Conservation (phyloP, 2,113 vertebrate genomes). For the Megaceryle torquata region DNA sequence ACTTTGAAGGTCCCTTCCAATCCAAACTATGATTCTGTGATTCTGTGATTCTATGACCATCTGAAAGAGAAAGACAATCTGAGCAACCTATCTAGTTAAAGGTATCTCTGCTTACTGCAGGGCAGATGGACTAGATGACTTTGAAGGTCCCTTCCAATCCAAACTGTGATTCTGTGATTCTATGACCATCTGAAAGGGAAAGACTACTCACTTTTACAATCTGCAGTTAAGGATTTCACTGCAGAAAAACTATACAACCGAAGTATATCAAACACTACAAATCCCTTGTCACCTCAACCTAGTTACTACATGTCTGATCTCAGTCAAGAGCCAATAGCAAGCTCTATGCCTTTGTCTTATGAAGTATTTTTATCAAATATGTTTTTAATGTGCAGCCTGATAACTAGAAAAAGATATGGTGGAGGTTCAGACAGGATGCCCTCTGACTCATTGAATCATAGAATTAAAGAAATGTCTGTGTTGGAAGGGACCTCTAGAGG, state of each 20-base stretch:
- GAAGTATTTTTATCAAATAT: background rate
- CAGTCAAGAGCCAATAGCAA: background rate
- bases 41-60: background rate
- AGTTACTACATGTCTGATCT: background rate
- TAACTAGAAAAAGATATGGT: background rate
- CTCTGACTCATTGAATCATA: background rate
- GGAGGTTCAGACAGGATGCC: background rate
- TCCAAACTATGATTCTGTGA: no score
- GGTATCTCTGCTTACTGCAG: no score
- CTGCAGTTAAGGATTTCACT: background rate
- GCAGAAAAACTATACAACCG: rapidly evolving
- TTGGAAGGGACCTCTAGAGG: no score
- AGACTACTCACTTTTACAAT: background rate
- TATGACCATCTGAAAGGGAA: background rate
- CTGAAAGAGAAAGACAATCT: background rate
- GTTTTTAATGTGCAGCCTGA: background rate
- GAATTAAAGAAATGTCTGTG: no score
- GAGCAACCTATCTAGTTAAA: no score
- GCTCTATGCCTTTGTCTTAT: background rate
- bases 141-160: no score
- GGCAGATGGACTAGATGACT: no score
- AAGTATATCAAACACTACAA: background rate
- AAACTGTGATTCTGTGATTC: background rate
- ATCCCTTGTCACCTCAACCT: background rate
- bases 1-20: no score